Evolutionary conservation across 2,113 vertebrate genomes (phyloP), one percentile per base, ranked within the genome.

Genomic region (Taurulus bubalis): DNA sequence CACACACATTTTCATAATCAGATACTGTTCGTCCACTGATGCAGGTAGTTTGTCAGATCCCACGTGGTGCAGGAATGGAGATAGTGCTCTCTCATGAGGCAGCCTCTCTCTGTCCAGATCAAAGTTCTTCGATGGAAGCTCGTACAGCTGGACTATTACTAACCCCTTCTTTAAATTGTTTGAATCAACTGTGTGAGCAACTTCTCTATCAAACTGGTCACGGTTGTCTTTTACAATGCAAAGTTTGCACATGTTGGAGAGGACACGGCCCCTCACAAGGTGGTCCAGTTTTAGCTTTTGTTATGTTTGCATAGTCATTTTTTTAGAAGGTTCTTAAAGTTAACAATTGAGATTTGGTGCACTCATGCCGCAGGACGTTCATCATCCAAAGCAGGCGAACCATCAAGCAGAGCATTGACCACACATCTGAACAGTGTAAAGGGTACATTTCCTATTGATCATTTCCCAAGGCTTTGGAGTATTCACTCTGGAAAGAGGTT

Each of bases 71-170:
- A 24, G 51, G 11, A 24, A n/a, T 56, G n/a, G n/a, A 55, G 51
- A 55, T 59, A 3, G 58, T 15, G 30, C 22, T 34, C 67, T 70
- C 6, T 70, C 49, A 38, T n/a, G 22, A 8, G 49, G 67, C 30
- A 36, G 32, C n/a, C 18, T 36, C 30, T 70, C 12, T 20, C 47
- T 32, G 45, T 69, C 45, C 66, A 69, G 45, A n/a, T 69, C 66
- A 18, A 69, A 32, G 45, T 49, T 51, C 10, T 51, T 6, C 20
- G 66, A 34, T 51, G 66, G 45, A 49, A 22, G 45, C 65, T 28
- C 22, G 6, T 7, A 68, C 65, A 49, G 65, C 34, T 64, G 14
- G 55, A 28, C n/a, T 26, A 12, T 56, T 56, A 24, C n/a, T 26
- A 5, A 56, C 26, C 55, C n/a, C n/a, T n/a, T n/a, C 18, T 53